Base-by-base conservation (phyloP, 92 coral and sea anemone species). In the Zoanthus gigantus region DNA sequence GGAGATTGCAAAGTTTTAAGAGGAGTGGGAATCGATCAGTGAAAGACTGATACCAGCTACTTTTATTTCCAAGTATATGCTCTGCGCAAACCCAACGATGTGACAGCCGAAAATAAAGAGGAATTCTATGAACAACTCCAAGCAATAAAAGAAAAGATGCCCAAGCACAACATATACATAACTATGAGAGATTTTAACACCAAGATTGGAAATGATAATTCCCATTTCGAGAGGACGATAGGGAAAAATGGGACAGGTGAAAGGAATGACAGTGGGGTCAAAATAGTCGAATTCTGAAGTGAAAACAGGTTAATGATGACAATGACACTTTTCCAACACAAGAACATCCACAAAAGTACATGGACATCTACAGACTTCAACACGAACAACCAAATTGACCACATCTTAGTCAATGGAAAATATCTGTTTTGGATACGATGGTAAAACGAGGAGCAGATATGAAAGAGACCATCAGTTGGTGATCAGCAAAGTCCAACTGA, bases 31-130 rank as follows among this genome's bases (percentile, higher is more conserved):
- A 23, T 23, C 23, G 44, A 50, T 73, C 30, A 73, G 30, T 44
- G 34, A 73, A 73, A 73, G 68, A 61, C n/a, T 61, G 68, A 61
- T 61, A 61, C 13, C 68, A 61, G 68, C 68, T 61, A 61, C 23
- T 17, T 61, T 61, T 61, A n/a, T 12, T 15, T 61, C 23, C 16
- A 61, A 61, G 28, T 61, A 13, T 61, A 61, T 6, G 68, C 7
- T 7, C 9, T 12, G 7, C 11, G 11, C 56, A 52, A 52, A 61
- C 0, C 68, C 68, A 61, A n/a, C 14, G 13, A 61, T 61, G 68
- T 5, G 17, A 61, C n/a, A 15, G 23, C 13, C 13, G 14, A 61
- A 61, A 23, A 61, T 52, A 61, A 61, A 23, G 68, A 13, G 68
- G 68, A 61, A 61, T 61, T 61, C 13, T 4, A 61, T 23, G 23